Percentiles rank a stretch among this genome's conserved stretches.
phyloP scores from a whole-genome alignment of 2,797 vertebrate species.

The Thripadectes ignobilis region DNA sequence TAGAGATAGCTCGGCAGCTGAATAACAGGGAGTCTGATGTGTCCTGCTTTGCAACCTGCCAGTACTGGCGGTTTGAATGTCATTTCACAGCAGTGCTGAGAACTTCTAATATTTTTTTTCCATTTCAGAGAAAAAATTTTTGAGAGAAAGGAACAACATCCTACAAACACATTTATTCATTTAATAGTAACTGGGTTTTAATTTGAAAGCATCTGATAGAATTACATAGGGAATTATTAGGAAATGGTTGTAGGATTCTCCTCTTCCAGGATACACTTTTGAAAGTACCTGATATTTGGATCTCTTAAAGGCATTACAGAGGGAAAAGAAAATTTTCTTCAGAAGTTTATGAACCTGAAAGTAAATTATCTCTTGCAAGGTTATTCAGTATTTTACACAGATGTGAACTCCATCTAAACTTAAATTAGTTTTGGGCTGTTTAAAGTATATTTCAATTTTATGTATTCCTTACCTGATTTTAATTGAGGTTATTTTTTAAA shows the following conservation, averaged over 20 bases:
- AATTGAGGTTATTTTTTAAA: constrained; percentile 14
- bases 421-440: constrained; percentile 1
- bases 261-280: background rate
- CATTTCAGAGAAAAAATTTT: background rate
- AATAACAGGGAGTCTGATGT: background rate
- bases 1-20: background rate
- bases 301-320: background rate
- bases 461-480: constrained; percentile 10
- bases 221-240: background rate
- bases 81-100: background rate
- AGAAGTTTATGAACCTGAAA: background rate
- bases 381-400: background rate
- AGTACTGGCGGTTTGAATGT: background rate
- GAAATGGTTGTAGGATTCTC: background rate
- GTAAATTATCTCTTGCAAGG: background rate
- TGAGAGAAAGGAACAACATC: background rate
- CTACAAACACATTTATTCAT: background rate
- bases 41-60: background rate
- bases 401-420: constrained; percentile 8
- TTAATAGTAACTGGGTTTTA: background rate
- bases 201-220: background rate
- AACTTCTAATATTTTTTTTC: background rate
- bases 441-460: background rate
- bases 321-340: background rate
- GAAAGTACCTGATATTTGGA: background rate